Evolutionary conservation across 1,140 invertebrate genomes (phyloP).

Genomic region (Penaeus vannamei): DNA sequence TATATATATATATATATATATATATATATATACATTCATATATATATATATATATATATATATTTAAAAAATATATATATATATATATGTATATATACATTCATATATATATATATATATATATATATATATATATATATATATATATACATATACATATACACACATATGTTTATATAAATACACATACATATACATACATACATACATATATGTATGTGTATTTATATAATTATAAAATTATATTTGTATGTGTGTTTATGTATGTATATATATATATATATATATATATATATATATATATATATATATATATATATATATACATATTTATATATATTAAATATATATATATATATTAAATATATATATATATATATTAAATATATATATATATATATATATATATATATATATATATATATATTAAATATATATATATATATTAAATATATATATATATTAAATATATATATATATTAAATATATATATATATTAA

Average conservation of each 20-base stretch:
- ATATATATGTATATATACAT: neutral
- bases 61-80: neutral
- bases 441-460: neutral
- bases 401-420: too few species aligned
- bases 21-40: neutral
- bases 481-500: conserved; percentile 14
- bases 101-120: too few species aligned
- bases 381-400: too few species aligned
- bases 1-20: neutral
- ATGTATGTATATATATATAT: too few species aligned
- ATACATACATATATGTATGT: neutral
- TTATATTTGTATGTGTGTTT: too few species aligned
- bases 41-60: conserved; percentile 2
- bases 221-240: neutral
- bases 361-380: too few species aligned
- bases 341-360: too few species aligned
- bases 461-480: neutral
- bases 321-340: too few species aligned
- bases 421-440: too few species aligned
- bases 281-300: too few species aligned
- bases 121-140: neutral
- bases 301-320: too few species aligned
- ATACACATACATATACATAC: neutral
- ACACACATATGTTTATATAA: too few species aligned
- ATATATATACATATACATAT: neutral